Conservation (phyloP, 1,140 invertebrate species). For the Caligus rogercresseyi region DNA sequence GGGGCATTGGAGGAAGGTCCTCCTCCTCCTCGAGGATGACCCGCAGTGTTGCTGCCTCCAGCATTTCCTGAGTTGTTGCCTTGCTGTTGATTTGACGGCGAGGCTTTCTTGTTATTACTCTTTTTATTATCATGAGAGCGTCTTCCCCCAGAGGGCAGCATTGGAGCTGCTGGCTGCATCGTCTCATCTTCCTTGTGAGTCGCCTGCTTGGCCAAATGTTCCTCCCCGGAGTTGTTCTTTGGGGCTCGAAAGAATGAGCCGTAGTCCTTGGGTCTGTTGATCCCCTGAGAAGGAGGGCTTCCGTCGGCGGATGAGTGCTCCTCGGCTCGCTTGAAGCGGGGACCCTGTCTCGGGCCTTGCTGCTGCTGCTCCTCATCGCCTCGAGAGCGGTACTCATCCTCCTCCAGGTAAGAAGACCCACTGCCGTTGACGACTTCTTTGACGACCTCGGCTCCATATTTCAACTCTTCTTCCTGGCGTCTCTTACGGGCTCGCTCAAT, state of each 20-base stretch:
- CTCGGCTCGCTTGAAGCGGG: background rate
- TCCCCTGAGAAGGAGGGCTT: background rate
- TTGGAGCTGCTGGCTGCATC: background rate
- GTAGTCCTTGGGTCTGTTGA: background rate
- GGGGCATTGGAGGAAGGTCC: background rate
- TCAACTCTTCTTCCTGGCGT: constrained; percentile 14
- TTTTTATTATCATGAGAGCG: background rate
- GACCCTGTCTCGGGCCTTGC: background rate
- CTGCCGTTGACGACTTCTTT: background rate
- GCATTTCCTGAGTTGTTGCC: background rate
- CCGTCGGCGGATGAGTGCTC: background rate
- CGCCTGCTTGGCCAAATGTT: background rate
- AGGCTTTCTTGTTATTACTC: background rate
- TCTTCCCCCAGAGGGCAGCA: background rate
- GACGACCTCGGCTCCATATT: background rate
- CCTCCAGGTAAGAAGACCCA: background rate
- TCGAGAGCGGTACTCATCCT: background rate
- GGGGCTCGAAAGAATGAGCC: background rate
- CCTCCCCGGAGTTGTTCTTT: background rate
- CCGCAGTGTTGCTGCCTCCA: no score
- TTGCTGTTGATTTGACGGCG: background rate
- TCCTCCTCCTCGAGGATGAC: background rate
- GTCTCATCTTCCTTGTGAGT: background rate
- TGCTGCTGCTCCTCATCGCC: background rate
- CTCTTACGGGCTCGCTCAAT: constrained; percentile 18